A percentile compares a stretch with the other conserved stretches of the same genome.
Conservation (phyloP, 2,113 vertebrate genomes). For the Gobiocypris rarus region DNA sequence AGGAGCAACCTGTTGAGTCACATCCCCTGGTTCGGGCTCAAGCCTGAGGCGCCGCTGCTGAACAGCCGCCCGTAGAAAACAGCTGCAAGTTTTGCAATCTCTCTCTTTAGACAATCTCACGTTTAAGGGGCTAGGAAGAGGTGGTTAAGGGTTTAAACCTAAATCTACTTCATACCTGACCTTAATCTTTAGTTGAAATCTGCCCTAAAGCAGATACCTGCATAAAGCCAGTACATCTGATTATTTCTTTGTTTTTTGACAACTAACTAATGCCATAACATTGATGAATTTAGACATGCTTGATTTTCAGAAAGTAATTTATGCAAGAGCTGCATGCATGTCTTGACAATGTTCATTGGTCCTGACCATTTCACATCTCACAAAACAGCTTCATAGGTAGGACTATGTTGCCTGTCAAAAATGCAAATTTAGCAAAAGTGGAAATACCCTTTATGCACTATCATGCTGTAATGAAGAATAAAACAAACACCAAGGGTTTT, state of each 20-base stretch:
- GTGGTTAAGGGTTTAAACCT: neutral
- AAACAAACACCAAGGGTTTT: too few species aligned
- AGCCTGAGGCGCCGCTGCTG: neutral
- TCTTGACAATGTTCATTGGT: neutral
- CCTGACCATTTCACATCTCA: neutral
- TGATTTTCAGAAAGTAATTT: neutral
- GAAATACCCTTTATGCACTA: neutral
- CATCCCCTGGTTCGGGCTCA: slow-evolving; percentile 5
- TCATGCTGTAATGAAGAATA: neutral
- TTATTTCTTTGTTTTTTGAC: neutral
- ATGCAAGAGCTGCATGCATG: slow-evolving; percentile 11
- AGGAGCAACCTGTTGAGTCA: slow-evolving; percentile 42
- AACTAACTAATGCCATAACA: neutral
- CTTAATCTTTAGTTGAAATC: neutral
- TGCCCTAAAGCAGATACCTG: neutral
- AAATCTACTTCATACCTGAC: neutral
- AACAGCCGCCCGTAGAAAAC: neutral
- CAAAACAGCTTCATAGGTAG: neutral
- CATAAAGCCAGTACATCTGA: neutral
- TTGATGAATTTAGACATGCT: neutral
- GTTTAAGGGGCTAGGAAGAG: neutral
- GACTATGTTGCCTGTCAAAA: neutral
- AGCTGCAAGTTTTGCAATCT: neutral
- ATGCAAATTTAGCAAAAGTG: neutral
- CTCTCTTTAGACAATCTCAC: neutral